Percentiles rank a stretch among this genome's conserved stretches.
phyloP scores from a whole-genome alignment of 2,888 invertebrate species.

The Hyposoter dolosus region DNA sequence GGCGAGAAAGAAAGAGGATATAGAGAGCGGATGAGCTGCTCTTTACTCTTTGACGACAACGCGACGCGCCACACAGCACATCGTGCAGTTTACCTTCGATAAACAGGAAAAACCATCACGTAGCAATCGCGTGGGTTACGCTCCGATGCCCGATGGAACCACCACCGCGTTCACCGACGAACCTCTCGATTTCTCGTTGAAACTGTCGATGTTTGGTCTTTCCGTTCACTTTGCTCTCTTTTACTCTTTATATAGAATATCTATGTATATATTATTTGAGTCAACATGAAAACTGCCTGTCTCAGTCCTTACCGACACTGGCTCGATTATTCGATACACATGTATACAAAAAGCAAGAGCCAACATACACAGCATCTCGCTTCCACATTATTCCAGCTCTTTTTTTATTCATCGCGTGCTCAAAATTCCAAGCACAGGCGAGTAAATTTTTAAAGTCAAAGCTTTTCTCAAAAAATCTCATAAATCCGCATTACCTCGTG shows the following conservation, averaged over 20 bases:
- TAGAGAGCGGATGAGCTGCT: slow-evolving; percentile 59
- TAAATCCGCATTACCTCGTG: slow-evolving; percentile 5
- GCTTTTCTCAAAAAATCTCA: not conserved
- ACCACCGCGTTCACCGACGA: slow-evolving; percentile 34
- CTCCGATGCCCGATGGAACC: slow-evolving; percentile 52
- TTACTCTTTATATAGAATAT: not conserved
- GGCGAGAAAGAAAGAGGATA: slow-evolving; percentile 27
- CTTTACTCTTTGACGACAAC: slow-evolving; percentile 71
- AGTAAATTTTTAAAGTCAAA: not conserved
- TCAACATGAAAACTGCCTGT: slow-evolving; percentile 41
- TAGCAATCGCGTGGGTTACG: slow-evolving; percentile 69
- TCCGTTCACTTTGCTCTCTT: slow-evolving; percentile 23
- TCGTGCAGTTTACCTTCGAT: slow-evolving; percentile 73
- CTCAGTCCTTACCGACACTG: slow-evolving; percentile 9
- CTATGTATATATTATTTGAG: slow-evolving; percentile 31
- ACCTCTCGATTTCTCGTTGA: slow-evolving; percentile 42
- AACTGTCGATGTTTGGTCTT: slow-evolving; percentile 38
- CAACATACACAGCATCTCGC: slow-evolving; percentile 14
- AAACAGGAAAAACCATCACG: slow-evolving; percentile 74
- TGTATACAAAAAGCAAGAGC: not conserved
- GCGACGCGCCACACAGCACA: slow-evolving; percentile 56
- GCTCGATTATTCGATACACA: slow-evolving; percentile 14
- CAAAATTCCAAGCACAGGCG: not conserved
- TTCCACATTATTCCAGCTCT: not conserved
- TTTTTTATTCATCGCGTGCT: slow-evolving; percentile 5